A percentile compares a stretch with the other conserved stretches of the same genome.
phyloP scores from a whole-genome alignment of 2,797 vertebrate species.

The Thamnophis elegans region DNA sequence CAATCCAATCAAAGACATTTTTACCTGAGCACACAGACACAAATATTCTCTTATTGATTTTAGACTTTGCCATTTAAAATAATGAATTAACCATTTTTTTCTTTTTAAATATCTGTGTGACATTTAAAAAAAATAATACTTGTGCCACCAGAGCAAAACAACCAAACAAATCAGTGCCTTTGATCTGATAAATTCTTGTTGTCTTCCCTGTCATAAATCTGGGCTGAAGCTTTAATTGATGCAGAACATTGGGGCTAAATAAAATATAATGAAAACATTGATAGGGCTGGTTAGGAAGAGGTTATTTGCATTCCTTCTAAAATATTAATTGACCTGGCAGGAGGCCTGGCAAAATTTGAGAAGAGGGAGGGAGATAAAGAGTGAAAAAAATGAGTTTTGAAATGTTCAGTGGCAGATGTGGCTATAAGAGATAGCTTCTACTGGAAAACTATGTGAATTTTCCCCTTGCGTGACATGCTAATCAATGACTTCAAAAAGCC shows the following conservation, averaged over 20 bases:
- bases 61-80: background rate
- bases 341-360: background rate
- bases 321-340: conserved; percentile 10
- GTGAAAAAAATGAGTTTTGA: background rate
- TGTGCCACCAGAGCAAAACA: background rate
- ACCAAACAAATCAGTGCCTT: conserved; percentile 16
- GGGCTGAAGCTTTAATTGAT: conserved; percentile 24
- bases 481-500: conserved; percentile 9
- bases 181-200: conserved; percentile 20
- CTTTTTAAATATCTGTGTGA: background rate
- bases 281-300: conserved; percentile 23
- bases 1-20: background rate
- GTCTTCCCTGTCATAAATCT: conserved; percentile 20
- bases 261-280: conserved; percentile 26
- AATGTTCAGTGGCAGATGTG: background rate
- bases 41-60: background rate
- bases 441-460: conserved; percentile 21
- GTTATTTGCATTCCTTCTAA: conserved; percentile 28
- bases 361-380: background rate
- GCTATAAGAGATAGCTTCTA: conserved; percentile 16
- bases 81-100: background rate
- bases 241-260: conserved; percentile 23
- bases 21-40: background rate
- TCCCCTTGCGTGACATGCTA: conserved; percentile 33
- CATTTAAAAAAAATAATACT: background rate